These are phyloP conservation scores for Mystacides longicornis DNA, from an alignment of 2,888 invertebrate genomes.

Conservation along the genomic window DNA sequence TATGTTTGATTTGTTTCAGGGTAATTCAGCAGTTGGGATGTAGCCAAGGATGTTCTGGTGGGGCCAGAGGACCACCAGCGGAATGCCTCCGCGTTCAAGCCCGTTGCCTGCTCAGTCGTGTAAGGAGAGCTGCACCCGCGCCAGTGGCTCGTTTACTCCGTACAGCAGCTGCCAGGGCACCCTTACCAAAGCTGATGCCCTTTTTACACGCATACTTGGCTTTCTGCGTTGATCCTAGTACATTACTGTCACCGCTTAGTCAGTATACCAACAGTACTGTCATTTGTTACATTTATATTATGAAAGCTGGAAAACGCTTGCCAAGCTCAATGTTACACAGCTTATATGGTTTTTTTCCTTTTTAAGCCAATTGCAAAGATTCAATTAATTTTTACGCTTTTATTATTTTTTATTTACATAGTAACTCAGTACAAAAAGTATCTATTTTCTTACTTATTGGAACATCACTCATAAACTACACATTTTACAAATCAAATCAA, in stretches of 20 bases:
- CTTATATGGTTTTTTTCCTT: too few relatives aligned
- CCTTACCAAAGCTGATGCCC: conserved; percentile 79
- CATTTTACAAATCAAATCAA: too few relatives aligned
- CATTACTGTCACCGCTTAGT: conserved; percentile 81
- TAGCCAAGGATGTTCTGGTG: conserved; percentile 85
- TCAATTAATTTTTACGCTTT: too few relatives aligned
- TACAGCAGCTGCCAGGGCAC: conserved; percentile 69
- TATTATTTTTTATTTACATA: too few relatives aligned
- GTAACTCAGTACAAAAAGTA: too few relatives aligned
- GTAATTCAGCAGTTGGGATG: conserved; percentile 88
- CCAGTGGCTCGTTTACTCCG: conserved; percentile 50
- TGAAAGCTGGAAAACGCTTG: too few relatives aligned
- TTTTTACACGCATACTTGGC: conserved; percentile 93
- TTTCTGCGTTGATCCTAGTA: conserved; percentile 88
- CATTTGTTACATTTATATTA: not conserved
- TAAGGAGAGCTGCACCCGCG: conserved; percentile 58
- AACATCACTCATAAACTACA: too few relatives aligned
- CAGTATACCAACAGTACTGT: conserved; percentile 40
- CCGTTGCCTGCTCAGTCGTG: conserved; percentile 53
- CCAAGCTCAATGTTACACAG: too few relatives aligned
- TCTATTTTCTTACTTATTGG: too few relatives aligned
- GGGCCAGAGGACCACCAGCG: conserved; percentile 79
- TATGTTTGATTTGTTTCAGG: too few relatives aligned
- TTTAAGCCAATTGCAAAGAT: too few relatives aligned
- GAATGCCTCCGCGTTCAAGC: conserved; percentile 87